Evolutionary conservation across 1,140 invertebrate species (phyloP).

Genomic region (Leptopilina clavipes): DNA sequence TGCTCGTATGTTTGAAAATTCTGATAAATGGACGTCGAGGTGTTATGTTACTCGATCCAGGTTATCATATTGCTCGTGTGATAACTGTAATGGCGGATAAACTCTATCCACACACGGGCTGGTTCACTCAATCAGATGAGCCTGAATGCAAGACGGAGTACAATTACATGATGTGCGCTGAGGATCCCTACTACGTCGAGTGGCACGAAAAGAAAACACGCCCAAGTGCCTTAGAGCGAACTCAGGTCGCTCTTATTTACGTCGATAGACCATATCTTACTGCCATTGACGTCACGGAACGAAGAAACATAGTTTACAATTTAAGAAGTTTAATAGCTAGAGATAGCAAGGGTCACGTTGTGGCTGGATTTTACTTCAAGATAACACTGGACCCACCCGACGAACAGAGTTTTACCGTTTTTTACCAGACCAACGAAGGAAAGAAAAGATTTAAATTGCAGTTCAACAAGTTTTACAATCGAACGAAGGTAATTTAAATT

Average conservation of each 20-base stretch:
- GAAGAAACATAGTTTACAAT: conserved; percentile 91
- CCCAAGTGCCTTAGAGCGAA: conserved; percentile 73
- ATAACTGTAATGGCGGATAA: conserved; percentile 91
- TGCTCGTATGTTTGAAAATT: conserved; percentile 87
- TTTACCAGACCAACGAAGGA: conserved; percentile 82
- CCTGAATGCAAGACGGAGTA: conserved; percentile 85
- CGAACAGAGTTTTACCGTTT: conserved; percentile 82
- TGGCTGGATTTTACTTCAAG: conserved; percentile 90
- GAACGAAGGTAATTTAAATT: conserved; percentile 76
- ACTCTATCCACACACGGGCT: conserved; percentile 89
- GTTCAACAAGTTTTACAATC: conserved; percentile 80
- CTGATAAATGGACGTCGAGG: conserved; percentile 83
- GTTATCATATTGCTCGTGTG: conserved; percentile 90
- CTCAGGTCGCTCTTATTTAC: conserved; percentile 81
- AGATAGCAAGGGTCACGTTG: conserved; percentile 86
- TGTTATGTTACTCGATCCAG: conserved; percentile 88
- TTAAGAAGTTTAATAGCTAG: conserved; percentile 88
- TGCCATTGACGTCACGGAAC: conserved; percentile 89
- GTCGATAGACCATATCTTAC: conserved; percentile 86
- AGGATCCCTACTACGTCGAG: conserved; percentile 84
- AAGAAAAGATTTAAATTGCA: conserved; percentile 83
- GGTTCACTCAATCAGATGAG: conserved; percentile 88
- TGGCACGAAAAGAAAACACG: conserved; percentile 86
- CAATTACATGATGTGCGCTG: conserved; percentile 81
- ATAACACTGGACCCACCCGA: conserved; percentile 77